Evolutionary conservation across 64 coral and sea anemone species (phyloP), one percentile per base, ranked within the genome.

Genomic region (Pocillopora damicornis): DNA sequence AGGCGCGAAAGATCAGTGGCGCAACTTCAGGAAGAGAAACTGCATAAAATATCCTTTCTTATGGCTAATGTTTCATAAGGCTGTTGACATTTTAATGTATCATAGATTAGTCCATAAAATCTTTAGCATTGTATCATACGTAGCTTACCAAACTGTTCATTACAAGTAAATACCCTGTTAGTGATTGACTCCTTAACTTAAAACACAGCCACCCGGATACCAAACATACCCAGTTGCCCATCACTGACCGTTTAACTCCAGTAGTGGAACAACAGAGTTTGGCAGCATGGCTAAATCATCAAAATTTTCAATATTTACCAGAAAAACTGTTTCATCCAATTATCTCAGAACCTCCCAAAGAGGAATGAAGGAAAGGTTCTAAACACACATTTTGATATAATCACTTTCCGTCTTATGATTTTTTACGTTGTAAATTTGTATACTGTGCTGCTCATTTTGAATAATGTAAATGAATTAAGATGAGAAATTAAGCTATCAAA

Each of bases 1-100:
- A 72, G 36, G n/a, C 67, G 81, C 17, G 63, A 73, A 73, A 71
- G 11, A 13, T 13, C 9, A 23, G 37, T 58, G 58, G 20, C 58
- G 58, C 37, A 57, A 83, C 5, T 68, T 3, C 34, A 68, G 15
- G 80, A 68, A 42, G 62, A 68, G 51, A 35, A 83, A 22, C 42
- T 37, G 34, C 9, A 71, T 26, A 34, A 25, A 20, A 85, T 85
- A 85, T 85, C 81, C 81, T 85, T 85, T 85, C 72, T 13, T 25
- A 26, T 2, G 7, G 62, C 22, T 26, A 23, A 13, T 15, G 4
- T 63, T 30, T 59, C 17, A 23, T 25, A 2, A 77, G 45, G 34
- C 22, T 26, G 30, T 26, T 73, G 15, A 22, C 0, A 73, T 26
- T 73, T 73, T 9, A 73, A 11, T 73, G 66, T 0, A 20, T 69